These are phyloP conservation scores for Sinhomidia bicolor DNA, from an alignment of 2,888 invertebrate genomes.

Conservation along the genomic window DNA sequence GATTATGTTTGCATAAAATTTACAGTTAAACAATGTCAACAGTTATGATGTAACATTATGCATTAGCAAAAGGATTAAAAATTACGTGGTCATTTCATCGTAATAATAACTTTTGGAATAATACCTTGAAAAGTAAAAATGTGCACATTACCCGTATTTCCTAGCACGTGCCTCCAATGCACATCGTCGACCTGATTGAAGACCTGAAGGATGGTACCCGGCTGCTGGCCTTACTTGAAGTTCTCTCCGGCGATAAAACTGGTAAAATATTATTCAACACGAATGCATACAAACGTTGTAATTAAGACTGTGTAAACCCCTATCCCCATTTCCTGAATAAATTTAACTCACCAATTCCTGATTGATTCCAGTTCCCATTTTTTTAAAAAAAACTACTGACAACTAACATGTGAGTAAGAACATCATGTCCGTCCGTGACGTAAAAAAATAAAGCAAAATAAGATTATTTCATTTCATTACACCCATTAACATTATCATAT, in stretches of 20 bases:
- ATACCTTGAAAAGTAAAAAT: no score
- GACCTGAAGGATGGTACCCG: constrained; percentile 98
- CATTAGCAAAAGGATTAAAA: no score
- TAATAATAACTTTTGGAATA: no score
- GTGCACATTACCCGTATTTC: constrained; percentile 79
- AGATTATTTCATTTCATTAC: constrained; percentile 14
- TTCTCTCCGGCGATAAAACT: constrained; percentile 97
- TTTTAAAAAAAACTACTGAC: neutral
- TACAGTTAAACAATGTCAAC: no score
- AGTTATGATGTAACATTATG: no score
- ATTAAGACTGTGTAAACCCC: neutral
- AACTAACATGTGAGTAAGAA: no score
- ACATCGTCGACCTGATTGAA: constrained; percentile 96
- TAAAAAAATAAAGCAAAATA: neutral
- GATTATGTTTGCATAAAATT: no score
- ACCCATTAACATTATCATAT: neutral
- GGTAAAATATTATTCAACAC: constrained; percentile 83
- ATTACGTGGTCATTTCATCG: no score
- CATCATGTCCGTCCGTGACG: neutral
- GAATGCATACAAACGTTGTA: no score
- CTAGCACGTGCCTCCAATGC: constrained; percentile 95
- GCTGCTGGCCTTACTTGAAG: constrained; percentile 95
- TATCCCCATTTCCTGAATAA: neutral
- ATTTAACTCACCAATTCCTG: no score
- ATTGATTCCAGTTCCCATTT: neutral